Evolutionary conservation across 2,888 invertebrate genomes (phyloP).

Genomic region (Strigamia transsilvanica): DNA sequence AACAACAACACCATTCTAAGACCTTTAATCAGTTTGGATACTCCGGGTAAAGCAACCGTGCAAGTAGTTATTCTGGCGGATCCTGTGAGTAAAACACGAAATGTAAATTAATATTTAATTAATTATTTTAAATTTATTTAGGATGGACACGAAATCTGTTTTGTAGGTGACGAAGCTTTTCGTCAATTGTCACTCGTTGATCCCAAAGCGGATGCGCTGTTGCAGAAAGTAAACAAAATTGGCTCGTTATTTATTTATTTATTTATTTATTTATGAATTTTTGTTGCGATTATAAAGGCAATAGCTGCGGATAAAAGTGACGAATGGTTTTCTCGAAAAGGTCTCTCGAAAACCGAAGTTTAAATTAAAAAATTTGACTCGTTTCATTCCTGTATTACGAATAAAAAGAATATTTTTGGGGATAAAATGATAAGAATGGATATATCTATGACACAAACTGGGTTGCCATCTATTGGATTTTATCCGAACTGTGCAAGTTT

Average conservation of each 20-base stretch:
- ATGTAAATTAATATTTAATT: not conserved
- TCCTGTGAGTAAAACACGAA: slow-evolving; percentile 70
- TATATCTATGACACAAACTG: no score
- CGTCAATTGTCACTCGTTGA: slow-evolving; percentile 85
- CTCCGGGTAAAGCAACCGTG: slow-evolving; percentile 97
- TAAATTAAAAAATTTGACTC: not conserved
- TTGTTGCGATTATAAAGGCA: slow-evolving; percentile 63
- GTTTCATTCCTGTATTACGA: not conserved
- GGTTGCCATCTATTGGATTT: no score
- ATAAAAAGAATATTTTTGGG: no score
- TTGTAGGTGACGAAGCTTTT: slow-evolving; percentile 96
- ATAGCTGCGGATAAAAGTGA: slow-evolving; percentile 74
- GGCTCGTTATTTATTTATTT: slow-evolving; percentile 54
- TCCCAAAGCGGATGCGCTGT: slow-evolving; percentile 78
- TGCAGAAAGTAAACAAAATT: slow-evolving; percentile 72
- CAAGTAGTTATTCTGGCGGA: slow-evolving; percentile 95
- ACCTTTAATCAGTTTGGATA: slow-evolving; percentile 89
- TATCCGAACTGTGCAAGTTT: no score
- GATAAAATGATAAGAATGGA: no score
- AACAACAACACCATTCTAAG: slow-evolving; percentile 81
- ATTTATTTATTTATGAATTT: not conserved
- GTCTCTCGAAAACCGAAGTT: slow-evolving; percentile 57
- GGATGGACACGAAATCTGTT: slow-evolving; percentile 98
- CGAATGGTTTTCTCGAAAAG: slow-evolving; percentile 63
- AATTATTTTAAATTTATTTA: slow-evolving; percentile 60